Evolutionary conservation across 2,888 invertebrate genomes (phyloP).

Genomic region (Trichogramma evanescens): DNA sequence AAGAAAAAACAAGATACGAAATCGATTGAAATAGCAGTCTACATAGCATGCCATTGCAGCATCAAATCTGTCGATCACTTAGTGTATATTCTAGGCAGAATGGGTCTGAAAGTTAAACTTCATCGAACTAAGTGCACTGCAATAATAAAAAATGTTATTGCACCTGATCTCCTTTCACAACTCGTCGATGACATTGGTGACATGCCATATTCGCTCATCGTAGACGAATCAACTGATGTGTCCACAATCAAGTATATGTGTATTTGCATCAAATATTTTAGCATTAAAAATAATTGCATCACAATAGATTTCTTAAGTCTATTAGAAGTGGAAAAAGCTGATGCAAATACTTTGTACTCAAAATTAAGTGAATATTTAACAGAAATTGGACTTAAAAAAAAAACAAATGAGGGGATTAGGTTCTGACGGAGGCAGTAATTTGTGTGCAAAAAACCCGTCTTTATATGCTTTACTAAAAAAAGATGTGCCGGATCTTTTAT

Average conservation of each 20-base stretch:
- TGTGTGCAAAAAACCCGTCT: constrained; percentile 27
- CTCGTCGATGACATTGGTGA: constrained; percentile 16
- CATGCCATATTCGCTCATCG: constrained; percentile 17
- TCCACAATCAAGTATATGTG: constrained; percentile 20
- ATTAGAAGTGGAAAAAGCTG: constrained; percentile 9
- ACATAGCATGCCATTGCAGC: no score
- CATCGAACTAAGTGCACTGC: no score
- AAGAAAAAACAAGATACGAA: no score
- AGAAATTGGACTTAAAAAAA: constrained; percentile 9
- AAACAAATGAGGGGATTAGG: constrained; percentile 26
- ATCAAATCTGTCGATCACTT: no score
- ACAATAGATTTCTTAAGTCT: constrained; percentile 20
- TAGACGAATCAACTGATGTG: constrained; percentile 24
- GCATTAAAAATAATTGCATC: constrained; percentile 11
- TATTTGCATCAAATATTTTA: constrained; percentile 24
- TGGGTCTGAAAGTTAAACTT: no score
- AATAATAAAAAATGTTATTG: no score
- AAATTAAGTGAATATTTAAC: not conserved
- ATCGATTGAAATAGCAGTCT: no score
- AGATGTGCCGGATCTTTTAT: constrained; percentile 21
- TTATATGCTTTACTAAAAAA: constrained; percentile 25
- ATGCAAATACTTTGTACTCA: constrained; percentile 2
- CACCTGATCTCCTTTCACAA: constrained; percentile 8
- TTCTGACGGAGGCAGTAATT: constrained; percentile 28
- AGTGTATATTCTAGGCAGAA: no score